These are phyloP conservation scores for Vimba vimba DNA, from an alignment of 2,113 vertebrate species.

Conservation along the genomic window DNA sequence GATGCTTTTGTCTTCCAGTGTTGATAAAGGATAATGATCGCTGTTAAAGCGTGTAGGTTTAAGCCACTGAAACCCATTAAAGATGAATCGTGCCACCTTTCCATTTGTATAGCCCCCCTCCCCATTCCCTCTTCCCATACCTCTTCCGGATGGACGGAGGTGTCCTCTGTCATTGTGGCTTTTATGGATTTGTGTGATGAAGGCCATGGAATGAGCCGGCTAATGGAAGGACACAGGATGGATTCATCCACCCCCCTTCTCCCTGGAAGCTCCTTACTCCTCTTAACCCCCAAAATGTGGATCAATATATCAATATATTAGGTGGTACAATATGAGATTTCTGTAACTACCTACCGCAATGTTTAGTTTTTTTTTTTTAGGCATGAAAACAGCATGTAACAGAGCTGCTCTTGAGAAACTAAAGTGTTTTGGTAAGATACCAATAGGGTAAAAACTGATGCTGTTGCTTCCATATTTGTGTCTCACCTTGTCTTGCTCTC, in stretches of 20 bases:
- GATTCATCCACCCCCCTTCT: not conserved
- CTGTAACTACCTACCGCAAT: not conserved
- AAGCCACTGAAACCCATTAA: slow-evolving; percentile 18
- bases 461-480: not conserved
- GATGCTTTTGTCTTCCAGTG: not conserved
- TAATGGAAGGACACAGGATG: slow-evolving; percentile 46
- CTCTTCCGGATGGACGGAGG: slow-evolving; percentile 31
- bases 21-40: slow-evolving; percentile 29
- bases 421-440: slow-evolving; percentile 12
- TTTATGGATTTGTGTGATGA: slow-evolving; percentile 47
- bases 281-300: slow-evolving; percentile 48
- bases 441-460: not conserved
- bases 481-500: not conserved
- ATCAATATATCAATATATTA: slow-evolving; percentile 74
- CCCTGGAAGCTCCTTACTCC: slow-evolving; percentile 58
- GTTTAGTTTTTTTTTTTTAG: slow-evolving; percentile 5
- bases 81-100: slow-evolving; percentile 30
- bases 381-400: not conserved
- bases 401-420: not conserved
- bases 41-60: not conserved
- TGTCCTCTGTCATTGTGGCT: slow-evolving; percentile 34
- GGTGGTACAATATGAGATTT: slow-evolving; percentile 3
- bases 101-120: slow-evolving; percentile 24
- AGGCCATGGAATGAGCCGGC: slow-evolving; percentile 35
- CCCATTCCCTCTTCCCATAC: not conserved